Conservation (phyloP, 2,888 invertebrate species). For the Physocephala rufipes region DNA sequence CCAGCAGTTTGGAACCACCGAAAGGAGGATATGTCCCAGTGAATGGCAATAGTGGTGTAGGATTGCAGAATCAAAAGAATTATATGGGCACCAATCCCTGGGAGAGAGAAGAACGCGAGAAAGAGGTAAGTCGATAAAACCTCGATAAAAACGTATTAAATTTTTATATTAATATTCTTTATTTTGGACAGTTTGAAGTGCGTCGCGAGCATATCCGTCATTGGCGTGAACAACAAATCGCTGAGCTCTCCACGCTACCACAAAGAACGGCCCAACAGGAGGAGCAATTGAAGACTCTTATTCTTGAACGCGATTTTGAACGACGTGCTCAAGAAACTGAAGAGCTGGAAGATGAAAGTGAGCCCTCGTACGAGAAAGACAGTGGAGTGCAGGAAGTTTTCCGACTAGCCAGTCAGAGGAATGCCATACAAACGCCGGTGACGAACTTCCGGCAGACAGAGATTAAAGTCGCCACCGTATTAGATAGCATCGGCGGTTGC, state of each 20-base stretch:
- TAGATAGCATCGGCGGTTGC: constrained; percentile 41
- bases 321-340: constrained; percentile 83
- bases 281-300: constrained; percentile 86
- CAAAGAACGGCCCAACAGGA: constrained; percentile 82
- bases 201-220: constrained; percentile 79
- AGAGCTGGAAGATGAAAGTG: constrained; percentile 76
- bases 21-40: constrained; percentile 77
- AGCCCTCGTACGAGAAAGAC: constrained; percentile 61
- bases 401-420: constrained; percentile 65
- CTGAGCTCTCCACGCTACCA: constrained; percentile 76
- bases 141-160: background rate
- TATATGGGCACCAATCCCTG: constrained; percentile 78
- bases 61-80: constrained; percentile 49
- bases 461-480: constrained; percentile 56
- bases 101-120: constrained; percentile 93
- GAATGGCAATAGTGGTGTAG: constrained; percentile 37
- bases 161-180: background rate
- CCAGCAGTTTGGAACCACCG: constrained; percentile 78
- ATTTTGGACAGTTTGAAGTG: constrained; percentile 66
- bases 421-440: constrained; percentile 66
- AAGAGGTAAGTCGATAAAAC: constrained; percentile 69
- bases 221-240: constrained; percentile 88
- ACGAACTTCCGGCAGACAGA: constrained; percentile 65
- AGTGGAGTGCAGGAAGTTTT: constrained; percentile 68
- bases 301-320: constrained; percentile 94